A percentile compares a stretch with the other conserved stretches of the same genome.
Evolutionary conservation across 2,113 vertebrate species (phyloP).

Genomic region (Eleginops maclovinus): DNA sequence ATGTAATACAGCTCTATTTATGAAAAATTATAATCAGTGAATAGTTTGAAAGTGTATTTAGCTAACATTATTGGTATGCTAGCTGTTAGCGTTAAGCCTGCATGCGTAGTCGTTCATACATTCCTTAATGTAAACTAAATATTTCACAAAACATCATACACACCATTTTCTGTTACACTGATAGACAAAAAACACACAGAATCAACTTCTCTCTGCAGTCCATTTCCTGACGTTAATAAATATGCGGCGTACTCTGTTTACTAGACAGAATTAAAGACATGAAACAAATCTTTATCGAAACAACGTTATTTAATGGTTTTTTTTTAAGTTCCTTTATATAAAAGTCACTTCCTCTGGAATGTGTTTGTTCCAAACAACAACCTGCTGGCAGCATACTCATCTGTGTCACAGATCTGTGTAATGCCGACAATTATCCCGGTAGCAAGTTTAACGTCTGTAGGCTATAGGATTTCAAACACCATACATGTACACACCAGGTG

Average conservation of each 20-base stretch:
- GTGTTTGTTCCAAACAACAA: constrained; percentile 12
- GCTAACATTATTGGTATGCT: neutral
- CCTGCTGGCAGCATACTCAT: constrained; percentile 23
- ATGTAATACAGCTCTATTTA: neutral
- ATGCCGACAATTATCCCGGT: constrained; percentile 39
- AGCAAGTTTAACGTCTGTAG: constrained; percentile 24
- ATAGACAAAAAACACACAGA: too few species aligned
- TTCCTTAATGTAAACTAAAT: too few species aligned
- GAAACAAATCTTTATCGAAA: neutral
- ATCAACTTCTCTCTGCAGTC: too few species aligned
- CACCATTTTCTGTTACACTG: too few species aligned
- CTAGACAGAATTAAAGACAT: neutral
- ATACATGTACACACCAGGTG: constrained; percentile 65
- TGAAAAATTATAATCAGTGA: neutral
- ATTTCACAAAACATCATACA: too few species aligned
- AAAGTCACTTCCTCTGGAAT: neutral
- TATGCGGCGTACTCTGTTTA: too few species aligned
- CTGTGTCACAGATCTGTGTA: constrained; percentile 30
- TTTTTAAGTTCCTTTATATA: too few species aligned
- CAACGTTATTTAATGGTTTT: neutral
- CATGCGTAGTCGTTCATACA: neutral
- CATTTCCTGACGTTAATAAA: too few species aligned
- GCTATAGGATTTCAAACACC: constrained; percentile 56
- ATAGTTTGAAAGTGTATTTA: neutral
- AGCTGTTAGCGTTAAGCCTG: neutral